Percentiles rank a stretch among this genome's conserved stretches.
phyloP scores from a whole-genome alignment of 2,797 vertebrate species.

The Coccyzus lansbergi region DNA sequence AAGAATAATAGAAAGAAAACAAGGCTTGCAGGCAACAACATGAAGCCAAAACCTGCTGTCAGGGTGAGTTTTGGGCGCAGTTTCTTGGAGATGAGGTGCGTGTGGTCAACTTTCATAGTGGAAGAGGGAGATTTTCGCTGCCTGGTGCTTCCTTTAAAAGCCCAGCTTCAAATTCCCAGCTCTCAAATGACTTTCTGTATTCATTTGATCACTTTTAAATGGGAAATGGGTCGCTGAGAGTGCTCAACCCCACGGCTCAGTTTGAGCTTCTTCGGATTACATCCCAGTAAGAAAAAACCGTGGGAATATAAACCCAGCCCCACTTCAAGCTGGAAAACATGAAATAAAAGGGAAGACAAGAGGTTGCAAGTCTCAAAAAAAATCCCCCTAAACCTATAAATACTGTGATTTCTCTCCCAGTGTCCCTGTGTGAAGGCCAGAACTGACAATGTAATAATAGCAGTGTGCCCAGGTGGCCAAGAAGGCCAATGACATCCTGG shows the following conservation, averaged over 20 bases:
- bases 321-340: background rate
- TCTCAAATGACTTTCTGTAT: accelerated
- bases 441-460: no score
- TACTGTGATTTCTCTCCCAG: background rate
- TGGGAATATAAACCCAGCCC: background rate
- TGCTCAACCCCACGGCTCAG: accelerated
- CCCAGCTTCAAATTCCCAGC: background rate
- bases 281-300: background rate
- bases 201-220: background rate
- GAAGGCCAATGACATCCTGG: no score
- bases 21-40: accelerated
- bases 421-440: background rate
- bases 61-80: background rate
- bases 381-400: background rate
- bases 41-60: background rate
- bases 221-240: background rate
- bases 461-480: no score
- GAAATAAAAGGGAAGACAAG: background rate
- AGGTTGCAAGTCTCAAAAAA: background rate
- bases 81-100: background rate
- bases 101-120: accelerated
- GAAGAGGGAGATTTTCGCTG: background rate
- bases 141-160: background rate
- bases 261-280: background rate
- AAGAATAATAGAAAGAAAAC: background rate